Evolutionary conservation across 2,888 invertebrate species (phyloP).

Genomic region (Cryptops parisi): DNA sequence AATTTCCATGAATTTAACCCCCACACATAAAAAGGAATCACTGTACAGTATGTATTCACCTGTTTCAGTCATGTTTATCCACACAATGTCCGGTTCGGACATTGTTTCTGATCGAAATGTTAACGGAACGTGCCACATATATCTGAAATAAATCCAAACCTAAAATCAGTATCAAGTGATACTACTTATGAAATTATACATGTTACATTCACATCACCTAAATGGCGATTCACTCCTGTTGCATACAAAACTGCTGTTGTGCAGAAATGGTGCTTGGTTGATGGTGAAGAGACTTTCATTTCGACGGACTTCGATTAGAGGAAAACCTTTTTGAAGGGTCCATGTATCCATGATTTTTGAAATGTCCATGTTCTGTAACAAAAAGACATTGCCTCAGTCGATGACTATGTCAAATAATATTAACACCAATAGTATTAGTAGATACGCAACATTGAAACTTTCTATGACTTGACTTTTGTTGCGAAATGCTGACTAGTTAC

Average conservation of each 20-base stretch:
- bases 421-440: no score
- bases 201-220: no score
- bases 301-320: background rate
- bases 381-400: no score
- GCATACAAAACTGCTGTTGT: background rate
- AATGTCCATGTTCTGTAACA: background rate
- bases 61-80: background rate
- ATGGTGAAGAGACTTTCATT: background rate
- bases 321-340: background rate
- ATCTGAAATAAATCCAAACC: background rate
- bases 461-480: no score
- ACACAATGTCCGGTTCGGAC: background rate
- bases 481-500: no score
- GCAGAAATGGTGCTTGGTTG: background rate
- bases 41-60: no score
- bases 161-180: background rate
- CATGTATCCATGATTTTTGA: background rate
- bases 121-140: background rate
- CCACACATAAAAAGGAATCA: no score
- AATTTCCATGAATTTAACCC: no score
- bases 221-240: background rate
- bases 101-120: background rate
- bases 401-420: no score
- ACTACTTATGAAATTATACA: no score
- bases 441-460: no score